Conservation (phyloP, 2,113 vertebrate genomes). For the Brachypteracias leptosomus region DNA sequence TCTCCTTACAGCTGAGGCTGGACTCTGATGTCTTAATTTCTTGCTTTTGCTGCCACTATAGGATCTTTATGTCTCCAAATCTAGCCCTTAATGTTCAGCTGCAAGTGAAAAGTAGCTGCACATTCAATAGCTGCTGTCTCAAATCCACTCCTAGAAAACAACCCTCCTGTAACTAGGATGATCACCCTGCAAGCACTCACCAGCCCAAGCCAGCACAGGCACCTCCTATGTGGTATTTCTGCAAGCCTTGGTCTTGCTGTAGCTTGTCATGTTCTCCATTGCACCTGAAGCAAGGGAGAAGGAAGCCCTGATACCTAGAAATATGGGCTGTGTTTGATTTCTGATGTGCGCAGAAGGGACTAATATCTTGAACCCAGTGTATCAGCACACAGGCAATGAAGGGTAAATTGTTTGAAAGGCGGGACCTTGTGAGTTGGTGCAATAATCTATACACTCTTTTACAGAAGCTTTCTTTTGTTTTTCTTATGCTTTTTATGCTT, state of each 20-base stretch:
- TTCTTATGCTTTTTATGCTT: neutral
- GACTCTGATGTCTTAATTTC: neutral
- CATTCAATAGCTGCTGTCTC: neutral
- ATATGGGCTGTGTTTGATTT: neutral
- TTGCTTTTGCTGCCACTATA: neutral
- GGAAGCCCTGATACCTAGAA: neutral
- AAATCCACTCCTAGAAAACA: neutral
- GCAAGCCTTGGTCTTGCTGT: neutral
- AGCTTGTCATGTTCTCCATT: neutral
- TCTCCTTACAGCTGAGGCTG: neutral
- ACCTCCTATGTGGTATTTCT: neutral
- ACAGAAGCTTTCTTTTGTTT: neutral
- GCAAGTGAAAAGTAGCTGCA: neutral
- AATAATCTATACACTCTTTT: neutral
- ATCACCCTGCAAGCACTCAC: neutral
- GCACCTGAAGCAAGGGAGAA: neutral
- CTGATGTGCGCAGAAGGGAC: neutral
- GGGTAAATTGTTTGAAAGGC: neutral
- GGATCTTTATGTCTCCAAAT: neutral
- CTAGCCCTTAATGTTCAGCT: neutral
- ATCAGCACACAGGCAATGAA: neutral
- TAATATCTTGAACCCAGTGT: neutral
- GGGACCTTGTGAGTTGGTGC: neutral
- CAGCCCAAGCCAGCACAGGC: neutral
- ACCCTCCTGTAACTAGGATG: neutral